Base-by-base conservation (phyloP, 2,113 vertebrate genomes). In the Anarhynchus alexandrinus region DNA sequence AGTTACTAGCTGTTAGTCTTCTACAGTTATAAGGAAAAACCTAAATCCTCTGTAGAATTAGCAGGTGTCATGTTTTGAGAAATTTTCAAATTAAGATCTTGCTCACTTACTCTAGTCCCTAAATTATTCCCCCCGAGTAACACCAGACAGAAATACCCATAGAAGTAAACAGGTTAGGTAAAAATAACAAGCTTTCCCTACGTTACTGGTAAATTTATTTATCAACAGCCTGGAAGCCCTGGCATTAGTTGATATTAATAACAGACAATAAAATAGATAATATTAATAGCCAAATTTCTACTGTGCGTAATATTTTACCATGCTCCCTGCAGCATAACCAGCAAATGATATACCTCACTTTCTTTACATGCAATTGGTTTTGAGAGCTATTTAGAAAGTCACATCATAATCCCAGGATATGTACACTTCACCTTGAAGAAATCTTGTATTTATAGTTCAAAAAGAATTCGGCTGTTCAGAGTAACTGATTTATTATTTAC, bases 81-180 rank as follows among this genome's bases (percentile, higher is more conserved):
- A 25, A 17, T 76, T 82, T 80, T 70, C 15, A 34, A 45, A 80
- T 30, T 1, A 82, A 52, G 11, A 57, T 36, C 49, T 62, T 73
- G 23, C 11, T 83, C 23, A 16, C 5, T 36, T 29, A 47, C 17
- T 45, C 13, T 52, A 43, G 32, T 54, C 25, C 4, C 32, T 38
- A 54, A 45, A 7, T 59, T 30, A 32, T 0, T 29, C 2, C 6
- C 20, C 1, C 9, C 9, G 16, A 40, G 7, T 51, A 64, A 21
- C 3, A 45, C 10, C 30, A 70, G 40, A 23, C 8, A 9, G 43
- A 85, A 79, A 38, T 36, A 84, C 7, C 34, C 12, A 45, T 0
- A 66, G 25, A 52, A 86, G 21, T 32, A 22, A 89, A 70, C 12
- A 66, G 3, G 12, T 30, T 47, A 3, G 23, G 11, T 27, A 45